Evolutionary conservation across 1,140 invertebrate species (phyloP).

Genomic region (Drosophila lini): DNA sequence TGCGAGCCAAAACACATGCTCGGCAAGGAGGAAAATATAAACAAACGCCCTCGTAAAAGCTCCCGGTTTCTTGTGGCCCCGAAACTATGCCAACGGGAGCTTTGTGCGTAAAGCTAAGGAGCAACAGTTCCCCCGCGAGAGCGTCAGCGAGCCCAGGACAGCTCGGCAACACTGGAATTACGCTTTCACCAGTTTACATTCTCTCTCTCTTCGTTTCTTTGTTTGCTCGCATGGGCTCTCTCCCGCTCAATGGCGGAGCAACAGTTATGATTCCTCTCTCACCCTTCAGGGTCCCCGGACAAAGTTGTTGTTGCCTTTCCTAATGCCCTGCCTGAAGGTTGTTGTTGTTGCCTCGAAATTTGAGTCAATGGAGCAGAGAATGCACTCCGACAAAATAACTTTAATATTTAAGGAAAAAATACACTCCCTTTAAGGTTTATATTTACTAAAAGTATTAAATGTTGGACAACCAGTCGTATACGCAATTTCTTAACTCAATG

Average conservation of each 20-base stretch:
- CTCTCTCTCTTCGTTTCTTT: constrained; percentile 6
- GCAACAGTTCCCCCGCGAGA: constrained; percentile 66
- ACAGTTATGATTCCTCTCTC: constrained; percentile 69
- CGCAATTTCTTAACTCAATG: background rate
- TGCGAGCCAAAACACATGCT: constrained; percentile 67
- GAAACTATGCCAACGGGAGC: constrained; percentile 75
- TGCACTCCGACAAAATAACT: background rate
- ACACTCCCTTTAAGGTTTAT: background rate
- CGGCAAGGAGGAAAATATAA: constrained; percentile 69
- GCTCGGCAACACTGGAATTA: constrained; percentile 67
- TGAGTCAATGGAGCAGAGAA: constrained; percentile 54
- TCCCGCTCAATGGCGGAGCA: constrained; percentile 49
- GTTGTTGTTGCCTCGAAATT: constrained; percentile 39
- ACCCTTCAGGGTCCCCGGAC: constrained; percentile 63
- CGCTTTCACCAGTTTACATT: constrained; percentile 1
- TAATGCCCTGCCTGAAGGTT: constrained; percentile 50
- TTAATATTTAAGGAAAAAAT: background rate
- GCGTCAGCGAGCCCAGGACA: constrained; percentile 10
- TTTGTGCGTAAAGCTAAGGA: constrained; percentile 71
- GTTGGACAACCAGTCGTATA: background rate
- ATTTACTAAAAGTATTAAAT: background rate
- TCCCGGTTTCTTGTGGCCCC: constrained; percentile 30
- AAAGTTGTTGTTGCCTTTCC: constrained; percentile 49
- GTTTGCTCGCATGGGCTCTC: background rate
- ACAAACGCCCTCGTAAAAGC: constrained; percentile 80